Evolutionary conservation across 2,888 invertebrate genomes (phyloP).

Genomic region (Euphydryas editha): DNA sequence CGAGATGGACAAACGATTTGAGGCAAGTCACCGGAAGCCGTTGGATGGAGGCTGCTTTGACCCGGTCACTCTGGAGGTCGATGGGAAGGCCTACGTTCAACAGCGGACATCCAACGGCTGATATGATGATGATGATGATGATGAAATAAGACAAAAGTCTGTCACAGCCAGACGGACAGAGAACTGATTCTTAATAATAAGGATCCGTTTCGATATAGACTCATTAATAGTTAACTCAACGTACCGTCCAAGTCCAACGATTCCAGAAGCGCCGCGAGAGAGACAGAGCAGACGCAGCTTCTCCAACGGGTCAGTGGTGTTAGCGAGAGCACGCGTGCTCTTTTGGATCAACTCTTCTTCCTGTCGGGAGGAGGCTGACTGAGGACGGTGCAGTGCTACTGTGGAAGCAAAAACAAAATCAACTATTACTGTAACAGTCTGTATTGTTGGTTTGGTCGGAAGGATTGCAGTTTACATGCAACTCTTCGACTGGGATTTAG

Average conservation of each 20-base stretch:
- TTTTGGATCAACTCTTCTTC: slow-evolving; percentile 92
- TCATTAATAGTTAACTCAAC: not conserved
- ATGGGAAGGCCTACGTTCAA: too few species aligned
- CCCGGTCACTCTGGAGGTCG: too few species aligned
- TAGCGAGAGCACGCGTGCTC: slow-evolving; percentile 86
- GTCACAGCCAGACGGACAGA: too few species aligned
- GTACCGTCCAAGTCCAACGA: slow-evolving; percentile 93
- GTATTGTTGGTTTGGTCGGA: not conserved
- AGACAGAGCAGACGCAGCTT: slow-evolving; percentile 92
- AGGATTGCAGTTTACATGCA: not conserved
- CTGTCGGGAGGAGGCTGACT: slow-evolving; percentile 89
- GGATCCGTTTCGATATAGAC: too few species aligned
- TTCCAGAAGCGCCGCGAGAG: slow-evolving; percentile 93
- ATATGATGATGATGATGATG: too few species aligned
- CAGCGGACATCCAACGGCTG: too few species aligned
- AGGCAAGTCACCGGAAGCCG: too few species aligned
- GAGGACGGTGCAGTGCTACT: slow-evolving; percentile 86
- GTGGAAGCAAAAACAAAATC: slow-evolving; percentile 34
- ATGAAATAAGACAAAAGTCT: too few species aligned
- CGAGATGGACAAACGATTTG: too few species aligned
- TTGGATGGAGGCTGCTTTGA: too few species aligned
- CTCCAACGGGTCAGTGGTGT: slow-evolving; percentile 91
- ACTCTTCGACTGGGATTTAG: too few species aligned
- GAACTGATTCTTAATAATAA: too few species aligned
- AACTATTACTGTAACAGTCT: not conserved